phyloP scores from a whole-genome alignment of 2,797 vertebrate species.

The Hydrophis major region DNA sequence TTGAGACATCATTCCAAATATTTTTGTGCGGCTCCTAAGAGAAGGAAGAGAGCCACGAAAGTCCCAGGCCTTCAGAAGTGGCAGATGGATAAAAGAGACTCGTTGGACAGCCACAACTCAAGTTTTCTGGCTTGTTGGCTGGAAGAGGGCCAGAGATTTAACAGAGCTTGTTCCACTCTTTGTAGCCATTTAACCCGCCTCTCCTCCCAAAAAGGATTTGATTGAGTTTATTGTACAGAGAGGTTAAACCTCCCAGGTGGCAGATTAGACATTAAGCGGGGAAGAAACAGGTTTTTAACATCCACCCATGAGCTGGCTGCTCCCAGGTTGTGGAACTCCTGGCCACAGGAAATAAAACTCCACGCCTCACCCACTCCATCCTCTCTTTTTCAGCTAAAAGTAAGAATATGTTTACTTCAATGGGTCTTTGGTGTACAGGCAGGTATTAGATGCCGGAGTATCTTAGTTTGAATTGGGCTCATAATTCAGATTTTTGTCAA shows the following conservation, averaged over 20 bases:
- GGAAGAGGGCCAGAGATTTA: not conserved
- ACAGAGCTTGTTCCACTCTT: not conserved
- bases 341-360: not conserved
- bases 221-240: not conserved
- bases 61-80: not conserved
- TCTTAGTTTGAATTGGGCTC: not conserved
- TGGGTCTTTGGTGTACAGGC: not conserved
- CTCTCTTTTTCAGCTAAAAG: not conserved
- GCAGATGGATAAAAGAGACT: not conserved
- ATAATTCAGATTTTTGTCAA: not conserved
- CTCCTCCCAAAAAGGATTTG: not conserved
- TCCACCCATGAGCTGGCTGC: not conserved
- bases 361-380: accelerated
- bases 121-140: not conserved
- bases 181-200: not conserved
- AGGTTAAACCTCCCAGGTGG: not conserved
- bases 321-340: not conserved
- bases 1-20: not conserved
- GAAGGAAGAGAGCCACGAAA: not conserved
- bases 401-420: not conserved
- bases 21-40: not conserved
- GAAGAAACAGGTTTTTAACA: not conserved
- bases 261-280: not conserved
- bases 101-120: not conserved
- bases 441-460: not conserved